Evolutionary conservation across 2,797 vertebrate genomes (phyloP).

Genomic region (Centroberyx gerrardi): DNA sequence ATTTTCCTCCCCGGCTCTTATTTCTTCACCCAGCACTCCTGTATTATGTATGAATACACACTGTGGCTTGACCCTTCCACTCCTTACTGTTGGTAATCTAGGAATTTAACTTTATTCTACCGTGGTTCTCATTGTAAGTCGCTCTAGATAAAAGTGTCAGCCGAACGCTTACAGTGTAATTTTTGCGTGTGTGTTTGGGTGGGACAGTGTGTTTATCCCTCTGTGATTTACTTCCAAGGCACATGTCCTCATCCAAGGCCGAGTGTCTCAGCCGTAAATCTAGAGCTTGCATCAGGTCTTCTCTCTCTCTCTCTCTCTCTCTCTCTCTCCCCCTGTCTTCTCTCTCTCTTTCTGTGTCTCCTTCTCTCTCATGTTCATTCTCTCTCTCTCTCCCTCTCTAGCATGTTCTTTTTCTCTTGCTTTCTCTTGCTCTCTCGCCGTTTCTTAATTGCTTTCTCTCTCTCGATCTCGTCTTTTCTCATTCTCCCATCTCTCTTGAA

Average conservation of each 20-base stretch:
- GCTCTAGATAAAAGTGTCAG: no score
- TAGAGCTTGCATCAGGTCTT: neutral
- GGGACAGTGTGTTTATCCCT: neutral
- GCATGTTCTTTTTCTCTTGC: no score
- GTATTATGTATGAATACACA: neutral
- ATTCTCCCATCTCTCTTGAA: no score
- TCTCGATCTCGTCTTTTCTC: no score
- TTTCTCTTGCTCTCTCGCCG: no score
- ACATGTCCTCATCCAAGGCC: constrained; percentile 1
- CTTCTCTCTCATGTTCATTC: no score
- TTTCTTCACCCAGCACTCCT: neutral
- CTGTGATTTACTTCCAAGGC: constrained; percentile 14
- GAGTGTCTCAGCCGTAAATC: neutral
- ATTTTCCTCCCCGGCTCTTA: neutral
- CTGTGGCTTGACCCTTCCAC: neutral
- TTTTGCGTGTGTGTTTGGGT: constrained; percentile 8
- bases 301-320: neutral
- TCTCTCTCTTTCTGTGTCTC: no score
- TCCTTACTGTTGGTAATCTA: neutral
- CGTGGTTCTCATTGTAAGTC: neutral
- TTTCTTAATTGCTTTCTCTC: no score
- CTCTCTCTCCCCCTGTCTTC: no score
- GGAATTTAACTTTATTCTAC: no score
- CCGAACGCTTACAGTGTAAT: neutral
- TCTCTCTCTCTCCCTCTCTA: no score